Base-by-base conservation (phyloP, 2,888 invertebrate species). In the Cataglyphis livida region DNA sequence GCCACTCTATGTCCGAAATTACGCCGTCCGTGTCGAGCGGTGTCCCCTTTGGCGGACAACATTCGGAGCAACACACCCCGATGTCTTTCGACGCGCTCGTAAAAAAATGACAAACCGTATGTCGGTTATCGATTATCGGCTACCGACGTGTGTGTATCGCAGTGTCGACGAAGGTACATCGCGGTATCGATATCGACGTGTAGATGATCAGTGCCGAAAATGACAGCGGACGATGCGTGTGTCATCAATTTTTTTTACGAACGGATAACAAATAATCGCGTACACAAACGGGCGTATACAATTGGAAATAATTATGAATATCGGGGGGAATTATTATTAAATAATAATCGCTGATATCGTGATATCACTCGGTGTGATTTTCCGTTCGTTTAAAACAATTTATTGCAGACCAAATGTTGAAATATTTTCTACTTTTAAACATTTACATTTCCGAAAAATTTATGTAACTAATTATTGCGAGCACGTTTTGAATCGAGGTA, bases 1-100 rank as follows among this genome's bases (percentile, higher is more conserved):
- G 89, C 90, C 90, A 88, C 89, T 91, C 89, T 91, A n/a, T 86
- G 85, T 86, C 86, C 88, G 78, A 88, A 89, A 89, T 88, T 89
- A 85, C 84, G 76, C 83, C 85, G 64, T 78, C 81, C 74, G 68
- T 83, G 84, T 76, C 65, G 71, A 68, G 41, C 51, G 57, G 57
- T 57, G 73, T 68, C 59, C 51, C 65, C 83, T 68, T 73, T 74
- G 70, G 57, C 73, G 76, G 41, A 81, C 64, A 61, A 66, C 61
- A 44, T 48, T 65, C 84, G 76, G 44, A 35, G 59, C 71, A 59
- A 35, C 62, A 62, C 38, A 21, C 15, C 7, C 7, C 51, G 48
- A 25, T 64, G 62, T 74, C 74, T 81, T 81, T 81, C 62, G 59
- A 73, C 71, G 75, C 62, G 75, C 75, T 75, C 81, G 41, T 79